Percentiles rank a stretch among this genome's conserved stretches.
These are phyloP conservation scores for Drosophila kambysellisi DNA, from an alignment of 2,888 invertebrate genomes.

Conservation along the genomic window DNA sequence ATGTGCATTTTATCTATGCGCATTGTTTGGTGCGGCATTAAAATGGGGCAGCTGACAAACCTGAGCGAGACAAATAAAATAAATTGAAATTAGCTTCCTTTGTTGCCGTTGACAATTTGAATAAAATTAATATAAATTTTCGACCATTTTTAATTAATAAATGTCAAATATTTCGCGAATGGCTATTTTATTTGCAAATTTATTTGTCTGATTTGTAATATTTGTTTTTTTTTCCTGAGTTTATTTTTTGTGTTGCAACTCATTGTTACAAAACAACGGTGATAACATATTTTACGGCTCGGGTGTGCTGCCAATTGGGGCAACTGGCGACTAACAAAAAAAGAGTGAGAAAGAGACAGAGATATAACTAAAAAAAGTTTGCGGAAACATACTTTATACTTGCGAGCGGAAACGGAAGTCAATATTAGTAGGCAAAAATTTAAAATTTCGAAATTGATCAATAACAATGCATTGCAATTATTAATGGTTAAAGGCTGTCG, in stretches of 20 bases:
- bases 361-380: conserved; percentile 25
- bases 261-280: conserved; percentile 30
- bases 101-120: conserved; percentile 82
- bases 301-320: conserved; percentile 10
- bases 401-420: conserved; percentile 75
- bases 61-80: conserved; percentile 62
- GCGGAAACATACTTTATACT: conserved; percentile 70
- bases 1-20: conserved; percentile 61
- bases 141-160: conserved; percentile 82
- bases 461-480: conserved; percentile 54
- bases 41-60: conserved; percentile 44
- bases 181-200: conserved; percentile 79
- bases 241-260: conserved; percentile 12
- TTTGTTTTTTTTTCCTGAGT: conserved; percentile 19
- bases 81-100: conserved; percentile 79
- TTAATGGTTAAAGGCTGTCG: conserved; percentile 67
- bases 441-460: conserved; percentile 51
- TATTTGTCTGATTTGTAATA: conserved; percentile 77
- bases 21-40: conserved; percentile 24
- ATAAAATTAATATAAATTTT: conserved; percentile 84
- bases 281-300: conserved; percentile 69
- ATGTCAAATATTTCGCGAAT: conserved; percentile 78
- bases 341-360: neutral
- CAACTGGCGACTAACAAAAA: conserved; percentile 47
- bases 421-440: conserved; percentile 77